Conservation (phyloP, 2,888 invertebrate species). For the Drosophila mettleri region DNA sequence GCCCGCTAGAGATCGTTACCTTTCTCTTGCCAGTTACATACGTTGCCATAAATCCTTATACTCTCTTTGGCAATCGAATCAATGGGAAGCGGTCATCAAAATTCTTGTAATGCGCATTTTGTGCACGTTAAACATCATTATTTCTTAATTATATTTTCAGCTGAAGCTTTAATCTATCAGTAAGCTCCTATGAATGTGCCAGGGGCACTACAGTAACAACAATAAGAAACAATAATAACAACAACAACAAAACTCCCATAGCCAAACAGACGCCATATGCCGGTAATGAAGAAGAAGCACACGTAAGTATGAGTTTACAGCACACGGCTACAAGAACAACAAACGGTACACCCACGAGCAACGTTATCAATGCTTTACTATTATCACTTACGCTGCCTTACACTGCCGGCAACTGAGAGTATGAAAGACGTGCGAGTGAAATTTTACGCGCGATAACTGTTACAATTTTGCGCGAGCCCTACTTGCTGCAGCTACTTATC, state of each 20-base stretch:
- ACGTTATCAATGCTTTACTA: constrained; percentile 50
- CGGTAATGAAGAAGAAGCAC: constrained; percentile 53
- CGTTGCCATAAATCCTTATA: too few species aligned
- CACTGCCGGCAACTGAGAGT: constrained; percentile 43
- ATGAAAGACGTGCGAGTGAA: constrained; percentile 21
- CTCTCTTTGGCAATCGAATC: not conserved
- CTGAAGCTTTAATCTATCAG: constrained; percentile 30
- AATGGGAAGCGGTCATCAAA: constrained; percentile 9
- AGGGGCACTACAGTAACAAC: constrained; percentile 21
- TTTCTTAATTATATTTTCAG: constrained; percentile 45
- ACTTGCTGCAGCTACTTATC: constrained; percentile 37
- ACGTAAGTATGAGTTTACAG: constrained; percentile 6
- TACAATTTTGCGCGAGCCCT: constrained; percentile 10
- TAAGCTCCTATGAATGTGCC: not conserved
- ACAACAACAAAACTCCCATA: constrained; percentile 19
- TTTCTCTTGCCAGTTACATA: not conserved
- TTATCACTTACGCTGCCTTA: constrained; percentile 46
- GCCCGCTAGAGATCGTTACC: too few species aligned
- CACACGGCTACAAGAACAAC: constrained; percentile 12
- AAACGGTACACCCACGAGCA: constrained; percentile 30
- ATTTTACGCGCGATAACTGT: constrained; percentile 57
- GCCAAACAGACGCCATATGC: constrained; percentile 65
- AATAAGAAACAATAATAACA: constrained; percentile 13
- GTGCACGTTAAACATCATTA: constrained; percentile 37
- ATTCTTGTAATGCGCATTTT: constrained; percentile 49